phyloP scores from a whole-genome alignment of 2,888 invertebrate species.

The Diarsia dahlii region DNA sequence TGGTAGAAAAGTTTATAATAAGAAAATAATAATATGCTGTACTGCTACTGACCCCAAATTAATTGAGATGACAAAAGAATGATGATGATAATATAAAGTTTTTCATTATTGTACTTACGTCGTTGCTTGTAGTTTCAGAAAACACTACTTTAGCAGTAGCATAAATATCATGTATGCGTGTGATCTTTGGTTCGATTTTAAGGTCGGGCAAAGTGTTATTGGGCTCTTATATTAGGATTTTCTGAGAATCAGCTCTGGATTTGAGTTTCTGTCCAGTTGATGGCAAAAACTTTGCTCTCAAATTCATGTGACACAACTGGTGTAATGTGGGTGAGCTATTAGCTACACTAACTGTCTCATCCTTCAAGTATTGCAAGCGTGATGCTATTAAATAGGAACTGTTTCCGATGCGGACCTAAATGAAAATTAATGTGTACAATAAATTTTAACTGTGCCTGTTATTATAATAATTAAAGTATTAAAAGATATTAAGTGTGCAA shows the following conservation, averaged over 20 bases:
- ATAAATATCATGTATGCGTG: background rate
- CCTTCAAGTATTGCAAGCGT: background rate
- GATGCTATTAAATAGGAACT: slow-evolving; percentile 41
- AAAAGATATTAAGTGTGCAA: slow-evolving; percentile 11
- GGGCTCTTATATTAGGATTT: background rate
- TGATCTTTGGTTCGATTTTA: background rate
- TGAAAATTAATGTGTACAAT: slow-evolving; percentile 22
- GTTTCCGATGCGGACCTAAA: slow-evolving; percentile 36
- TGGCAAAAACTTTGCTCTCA: background rate
- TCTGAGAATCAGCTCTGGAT: background rate
- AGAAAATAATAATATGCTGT: no score
- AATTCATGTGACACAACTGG: background rate
- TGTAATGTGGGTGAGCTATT: background rate
- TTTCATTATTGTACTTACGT: no score
- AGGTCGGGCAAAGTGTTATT: background rate
- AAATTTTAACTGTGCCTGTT: slow-evolving; percentile 20
- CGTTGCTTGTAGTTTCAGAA: background rate
- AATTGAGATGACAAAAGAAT: no score
- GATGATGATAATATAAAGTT: no score
- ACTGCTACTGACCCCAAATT: no score
- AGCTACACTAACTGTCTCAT: background rate
- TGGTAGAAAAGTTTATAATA: no score
- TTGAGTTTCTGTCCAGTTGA: background rate
- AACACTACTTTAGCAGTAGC: background rate
- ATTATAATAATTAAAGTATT: slow-evolving; percentile 14